Base-by-base conservation (phyloP, 2,888 invertebrate species). In the Orthonevra nobilis region DNA sequence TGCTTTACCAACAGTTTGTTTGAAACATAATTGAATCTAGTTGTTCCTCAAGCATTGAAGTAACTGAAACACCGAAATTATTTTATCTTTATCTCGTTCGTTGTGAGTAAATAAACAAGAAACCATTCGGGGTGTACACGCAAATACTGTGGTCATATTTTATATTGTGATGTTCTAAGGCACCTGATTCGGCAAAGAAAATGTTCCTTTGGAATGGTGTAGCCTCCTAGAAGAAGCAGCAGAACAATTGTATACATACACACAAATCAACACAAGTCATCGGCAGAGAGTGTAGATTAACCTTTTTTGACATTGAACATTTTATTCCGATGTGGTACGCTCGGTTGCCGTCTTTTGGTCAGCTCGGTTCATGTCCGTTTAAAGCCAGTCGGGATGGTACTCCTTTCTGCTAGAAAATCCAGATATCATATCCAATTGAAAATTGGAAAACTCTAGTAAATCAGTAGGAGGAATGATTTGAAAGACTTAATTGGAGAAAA, bases 241-340 rank as follows among this genome's bases (percentile, higher is more conserved):
- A 10, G n/a, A n/a, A n/a, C n/a, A n/a, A n/a, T n/a, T n/a, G n/a
- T 9, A 42, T 42, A 30, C 50, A 48, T 40, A 56, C 30, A 58
- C 23, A 40, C 58, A 28, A 32, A 40, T 28, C 7, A 42, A 58
- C 42, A 23, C 50, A 52, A 44, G 60, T 34, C 48, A 28, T 46
- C 63, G 72, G 54, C 73, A 68, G 73, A 61, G 79, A 77, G 46
- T 66, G 68, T 72, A 72, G 75, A 82, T 85, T 88, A 88, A 88
- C 88, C 88, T 88, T 88, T 86, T 86, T 85, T 88, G 88, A 88
- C 88, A 88, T 88, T 88, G 88, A 87, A 87, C 81, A 63, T 66
- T 75, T 81, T 54, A 56, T 74, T 38, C 12, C 44, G 10, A 32
- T 26, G 60, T 20, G 26, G 44, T 34, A 46, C 44, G 44, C 36